These are phyloP conservation scores for Gymnoscelis rufifasciata DNA, from an alignment of 2,888 invertebrate genomes.

Conservation along the genomic window DNA sequence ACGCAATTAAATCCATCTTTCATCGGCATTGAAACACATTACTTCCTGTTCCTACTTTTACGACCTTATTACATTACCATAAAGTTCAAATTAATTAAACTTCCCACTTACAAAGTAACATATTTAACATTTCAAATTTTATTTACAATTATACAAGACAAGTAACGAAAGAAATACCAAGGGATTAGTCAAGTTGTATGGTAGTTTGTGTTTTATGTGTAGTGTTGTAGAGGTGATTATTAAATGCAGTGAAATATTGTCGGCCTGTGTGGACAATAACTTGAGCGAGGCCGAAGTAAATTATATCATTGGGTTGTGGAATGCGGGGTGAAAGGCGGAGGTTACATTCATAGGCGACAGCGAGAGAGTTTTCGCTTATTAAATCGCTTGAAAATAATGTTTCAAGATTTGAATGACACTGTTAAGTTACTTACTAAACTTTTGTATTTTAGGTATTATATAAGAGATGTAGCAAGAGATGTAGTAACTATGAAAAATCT, in stretches of 20 bases:
- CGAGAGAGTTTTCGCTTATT: constrained; percentile 7
- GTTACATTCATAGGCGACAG: constrained; percentile 9
- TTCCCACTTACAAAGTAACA: not conserved
- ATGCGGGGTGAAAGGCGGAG: constrained; percentile 22
- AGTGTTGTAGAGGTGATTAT: constrained; percentile 8
- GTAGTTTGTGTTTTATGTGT: not conserved
- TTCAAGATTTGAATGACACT: no score
- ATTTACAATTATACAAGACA: not conserved
- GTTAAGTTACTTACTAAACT: no score
- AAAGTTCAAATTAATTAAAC: constrained; percentile 3
- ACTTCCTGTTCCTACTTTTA: constrained; percentile 8
- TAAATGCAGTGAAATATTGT: constrained; percentile 11
- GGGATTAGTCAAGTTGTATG: constrained; percentile 1
- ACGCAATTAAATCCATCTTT: constrained; percentile 15
- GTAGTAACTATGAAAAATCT: no score
- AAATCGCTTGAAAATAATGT: not conserved
- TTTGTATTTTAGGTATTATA: no score
- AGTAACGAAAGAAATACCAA: constrained; percentile 4
- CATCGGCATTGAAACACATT: constrained; percentile 12
- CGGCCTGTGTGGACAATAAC: constrained; percentile 19
- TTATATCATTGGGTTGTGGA: constrained; percentile 28
- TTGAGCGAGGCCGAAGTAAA: constrained; percentile 27
- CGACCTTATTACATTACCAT: constrained; percentile 1
- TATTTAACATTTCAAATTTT: not conserved
- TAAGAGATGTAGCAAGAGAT: no score